Percentiles rank a stretch among this genome's conserved stretches.
Evolutionary conservation across 2,113 vertebrate genomes (phyloP).

Genomic region (Amblyopsis rosae): DNA sequence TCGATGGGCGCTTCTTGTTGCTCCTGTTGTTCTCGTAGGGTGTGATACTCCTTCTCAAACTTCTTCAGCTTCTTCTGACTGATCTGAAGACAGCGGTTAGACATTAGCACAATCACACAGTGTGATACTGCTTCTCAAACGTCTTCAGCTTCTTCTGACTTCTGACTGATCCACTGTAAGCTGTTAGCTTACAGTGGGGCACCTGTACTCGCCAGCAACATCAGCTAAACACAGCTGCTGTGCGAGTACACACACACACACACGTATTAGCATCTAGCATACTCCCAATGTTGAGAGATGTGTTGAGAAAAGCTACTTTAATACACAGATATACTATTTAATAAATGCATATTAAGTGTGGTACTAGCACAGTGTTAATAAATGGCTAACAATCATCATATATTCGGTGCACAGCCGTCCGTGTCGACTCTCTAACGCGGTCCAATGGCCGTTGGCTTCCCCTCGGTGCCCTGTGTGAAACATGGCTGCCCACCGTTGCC

Average conservation of each 20-base stretch:
- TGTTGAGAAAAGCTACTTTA: too few relatives aligned
- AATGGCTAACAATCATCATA: too few relatives aligned
- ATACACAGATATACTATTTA: too few relatives aligned
- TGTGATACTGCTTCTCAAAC: slow-evolving; percentile 94
- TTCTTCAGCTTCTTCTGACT: slow-evolving; percentile 99
- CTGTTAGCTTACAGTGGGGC: background rate
- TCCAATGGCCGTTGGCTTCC: too few relatives aligned
- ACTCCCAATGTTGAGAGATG: background rate
- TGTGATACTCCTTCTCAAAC: slow-evolving; percentile 94
- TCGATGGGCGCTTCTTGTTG: slow-evolving; percentile 97
- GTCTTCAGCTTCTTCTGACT: slow-evolving; percentile 99
- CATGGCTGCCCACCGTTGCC: too few relatives aligned
- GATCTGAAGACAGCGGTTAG: slow-evolving; percentile 77
- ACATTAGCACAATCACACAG: slow-evolving; percentile 23
- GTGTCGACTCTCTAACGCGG: too few relatives aligned
- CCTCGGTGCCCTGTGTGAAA: too few relatives aligned
- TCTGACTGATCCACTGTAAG: too few relatives aligned
- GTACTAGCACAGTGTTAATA: too few relatives aligned
- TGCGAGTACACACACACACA: background rate
- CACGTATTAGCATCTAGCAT: background rate
- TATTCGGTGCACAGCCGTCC: too few relatives aligned
- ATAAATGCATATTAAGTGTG: too few relatives aligned
- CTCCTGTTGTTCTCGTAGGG: slow-evolving; percentile 94
- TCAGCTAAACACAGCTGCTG: too few relatives aligned
- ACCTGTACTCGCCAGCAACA: background rate